A percentile compares a stretch with the other conserved stretches of the same genome.
Evolutionary conservation across 2,113 vertebrate genomes (phyloP).

Genomic region (Opisthocomus hoazin): DNA sequence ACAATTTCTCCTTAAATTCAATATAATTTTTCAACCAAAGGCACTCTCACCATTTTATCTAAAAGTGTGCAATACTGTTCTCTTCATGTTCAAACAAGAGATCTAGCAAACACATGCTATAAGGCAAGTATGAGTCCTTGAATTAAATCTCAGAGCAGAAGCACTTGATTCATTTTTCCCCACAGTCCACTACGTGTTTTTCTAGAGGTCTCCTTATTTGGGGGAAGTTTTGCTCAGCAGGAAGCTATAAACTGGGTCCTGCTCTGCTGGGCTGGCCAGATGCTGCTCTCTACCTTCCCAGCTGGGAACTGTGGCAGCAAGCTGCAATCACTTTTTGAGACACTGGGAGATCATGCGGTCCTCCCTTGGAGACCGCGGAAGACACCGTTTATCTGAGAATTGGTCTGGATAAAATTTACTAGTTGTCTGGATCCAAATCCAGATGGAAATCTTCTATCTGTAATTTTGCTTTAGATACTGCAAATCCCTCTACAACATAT

Average conservation of each 20-base stretch:
- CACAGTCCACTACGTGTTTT: background rate
- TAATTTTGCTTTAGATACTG: background rate
- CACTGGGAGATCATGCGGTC: background rate
- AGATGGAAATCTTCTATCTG: background rate
- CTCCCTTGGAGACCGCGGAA: background rate
- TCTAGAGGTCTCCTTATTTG: background rate
- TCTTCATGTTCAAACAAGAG: background rate
- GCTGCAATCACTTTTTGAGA: background rate
- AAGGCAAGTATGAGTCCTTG: background rate
- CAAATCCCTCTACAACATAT: background rate
- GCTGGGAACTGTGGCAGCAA: background rate
- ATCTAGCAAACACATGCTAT: background rate
- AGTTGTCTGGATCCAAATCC: background rate
- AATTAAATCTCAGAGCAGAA: background rate
- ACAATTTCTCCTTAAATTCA: background rate
- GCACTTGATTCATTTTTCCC: background rate
- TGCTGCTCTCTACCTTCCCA: background rate
- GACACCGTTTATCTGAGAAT: background rate
- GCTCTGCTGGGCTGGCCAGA: background rate
- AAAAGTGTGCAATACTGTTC: background rate
- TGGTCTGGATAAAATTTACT: background rate
- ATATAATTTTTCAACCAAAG: background rate
- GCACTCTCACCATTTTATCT: background rate
- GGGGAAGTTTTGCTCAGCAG: background rate
- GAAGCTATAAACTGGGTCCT: background rate